phyloP scores from a whole-genome alignment of 2,797 vertebrate genomes.

The Fringilla coelebs region DNA sequence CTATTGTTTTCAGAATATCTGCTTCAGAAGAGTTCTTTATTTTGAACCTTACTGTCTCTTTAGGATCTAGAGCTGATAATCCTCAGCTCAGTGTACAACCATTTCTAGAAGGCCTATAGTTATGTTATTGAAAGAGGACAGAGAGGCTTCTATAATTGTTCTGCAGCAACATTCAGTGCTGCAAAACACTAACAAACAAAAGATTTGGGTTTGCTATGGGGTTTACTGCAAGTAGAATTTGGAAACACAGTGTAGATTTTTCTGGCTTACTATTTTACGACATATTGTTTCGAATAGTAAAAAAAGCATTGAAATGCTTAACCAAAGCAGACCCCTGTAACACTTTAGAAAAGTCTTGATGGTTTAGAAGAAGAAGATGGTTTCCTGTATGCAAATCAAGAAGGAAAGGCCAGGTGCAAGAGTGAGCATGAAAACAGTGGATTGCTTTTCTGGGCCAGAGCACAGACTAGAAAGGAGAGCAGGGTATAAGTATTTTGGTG shows the following conservation, averaged over 20 bases:
- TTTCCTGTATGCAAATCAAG: neutral
- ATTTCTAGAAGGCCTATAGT: neutral
- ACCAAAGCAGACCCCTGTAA: neutral
- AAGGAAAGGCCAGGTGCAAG: neutral
- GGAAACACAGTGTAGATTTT: neutral
- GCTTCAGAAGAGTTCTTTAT: neutral
- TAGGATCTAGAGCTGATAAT: neutral
- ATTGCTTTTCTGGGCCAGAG: neutral
- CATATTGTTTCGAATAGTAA: neutral
- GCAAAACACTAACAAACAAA: neutral
- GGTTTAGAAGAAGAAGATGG: neutral
- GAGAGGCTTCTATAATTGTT: neutral
- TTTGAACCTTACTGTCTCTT: neutral
- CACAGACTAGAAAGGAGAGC: neutral
- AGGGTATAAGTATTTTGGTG: neutral
- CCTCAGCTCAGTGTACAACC: neutral
- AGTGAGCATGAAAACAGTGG: neutral
- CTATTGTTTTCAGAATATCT: neutral
- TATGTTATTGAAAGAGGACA: neutral
- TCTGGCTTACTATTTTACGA: neutral
- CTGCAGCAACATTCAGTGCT: neutral
- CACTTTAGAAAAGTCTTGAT: neutral
- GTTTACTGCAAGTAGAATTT: neutral
- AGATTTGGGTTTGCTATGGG: neutral
- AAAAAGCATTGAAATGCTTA: neutral